Evolutionary conservation across 2,888 invertebrate genomes (phyloP), one percentile per base, ranked within the genome.

Genomic region (Cryptocephalus moraei): DNA sequence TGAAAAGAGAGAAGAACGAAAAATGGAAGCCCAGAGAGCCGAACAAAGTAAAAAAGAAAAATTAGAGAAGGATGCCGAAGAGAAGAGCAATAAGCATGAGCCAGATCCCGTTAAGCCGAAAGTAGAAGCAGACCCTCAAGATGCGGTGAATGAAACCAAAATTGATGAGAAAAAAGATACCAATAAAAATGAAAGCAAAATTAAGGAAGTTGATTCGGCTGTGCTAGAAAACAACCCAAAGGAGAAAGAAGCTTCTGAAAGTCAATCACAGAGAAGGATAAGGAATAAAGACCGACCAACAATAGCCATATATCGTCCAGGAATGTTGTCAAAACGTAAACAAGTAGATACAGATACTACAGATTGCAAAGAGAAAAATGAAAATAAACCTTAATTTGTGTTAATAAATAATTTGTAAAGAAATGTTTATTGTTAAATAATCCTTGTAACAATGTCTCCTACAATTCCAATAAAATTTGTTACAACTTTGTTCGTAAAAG

Each of bases 231-330:
- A 38, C 33, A 52, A 51, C 39, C 43, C 50, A n/a, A 41, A 39
- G 34, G 52, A 54, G 32, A 53, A 43, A 47, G 55, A 56, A 34
- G n/a, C 12, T 33, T 52, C n/a, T 32, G 56, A 52, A 8, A 45
- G 49, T 11, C 48, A 49, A 12, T 51, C 50, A n/a, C 55, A 57
- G 43, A 60, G 75, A 50, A 69, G 79, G 53, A 79, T 79, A 56
- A 68, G 77, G 56, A 80, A 79, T 61, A 80, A 79, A 68, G 91
- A 92, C 72, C 84, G 92, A 39, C 93, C 93, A 22, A 86, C 91
- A 39, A 81, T 91, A 65, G 87, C 87, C 50, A 87, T 93, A 56
- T 93, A 93, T 69, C 83, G 91, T 57, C 93, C 93, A 0, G 90
- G 90, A 14, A 91, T 86, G 86, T 80, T 86, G n/a, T 81, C 79